Evolutionary conservation across 1,140 invertebrate species (phyloP), one percentile per base, ranked within the genome.

Genomic region (Drosophila orosa): DNA sequence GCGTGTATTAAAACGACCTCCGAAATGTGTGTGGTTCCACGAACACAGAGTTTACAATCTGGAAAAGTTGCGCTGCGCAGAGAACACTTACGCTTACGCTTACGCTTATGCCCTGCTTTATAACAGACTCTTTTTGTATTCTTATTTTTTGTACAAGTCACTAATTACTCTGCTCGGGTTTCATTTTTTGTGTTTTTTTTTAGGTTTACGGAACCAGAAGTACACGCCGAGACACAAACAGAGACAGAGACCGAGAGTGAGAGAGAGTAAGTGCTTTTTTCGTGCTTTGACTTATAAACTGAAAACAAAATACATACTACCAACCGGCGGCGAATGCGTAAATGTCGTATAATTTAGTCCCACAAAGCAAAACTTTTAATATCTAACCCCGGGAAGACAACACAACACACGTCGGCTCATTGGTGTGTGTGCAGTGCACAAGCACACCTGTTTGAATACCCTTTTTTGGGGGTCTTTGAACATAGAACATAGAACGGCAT

Each of bases 91-190:
- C 29, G 42, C 63, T 57, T 48, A 75, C 39, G 35, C 65, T 57
- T 48, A 75, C 35, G 35, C 66, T 50, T 59, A 56, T 48, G 61
- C 33, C 56, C 63, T 19, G 60, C 73, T 59, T 75, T 58, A 59
- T 59, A 75, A 67, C 66, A 48, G 54, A 76, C 54, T 59, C 47
- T 75, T 75, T 73, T 73, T 73, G 56, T 74, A 73, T 61, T 61
- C 44, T 42, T 29, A 45, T 66, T 71, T 39, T 68, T 56, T 58
- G 50, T 39, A 63, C 57, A 66, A 66, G 74, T 47, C 79, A 73
- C 75, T 83, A 86, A 87, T 86, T 87, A 86, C 83, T 87, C 78
- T 80, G 82, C 77, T 62, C 35, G 74, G 79, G 29, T 52, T 63
- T 52, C 10, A 25, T 24, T 24, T 37, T 24, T 55, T 55, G 3